Evolutionary conservation across 2,113 vertebrate species (phyloP), one percentile per base, ranked within the genome.

Genomic region (Puntigrus tetrazona): DNA sequence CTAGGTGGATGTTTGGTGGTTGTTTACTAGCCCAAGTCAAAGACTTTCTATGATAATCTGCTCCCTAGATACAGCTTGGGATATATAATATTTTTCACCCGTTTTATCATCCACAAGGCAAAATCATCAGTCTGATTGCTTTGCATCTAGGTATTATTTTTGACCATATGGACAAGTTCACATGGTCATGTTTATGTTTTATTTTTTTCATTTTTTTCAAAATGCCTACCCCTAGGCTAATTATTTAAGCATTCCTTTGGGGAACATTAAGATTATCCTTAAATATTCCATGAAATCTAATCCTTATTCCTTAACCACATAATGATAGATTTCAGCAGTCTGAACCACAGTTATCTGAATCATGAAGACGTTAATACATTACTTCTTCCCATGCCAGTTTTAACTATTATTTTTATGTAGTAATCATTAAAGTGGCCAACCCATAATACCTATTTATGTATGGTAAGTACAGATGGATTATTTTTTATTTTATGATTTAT

Each of bases 231-330:
- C 16, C n/a, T n/a, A n/a, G n/a, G n/a, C 14, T 47, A 50, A 50
- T 75, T 50, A 50, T 50, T 50, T 14, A 20, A 29, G 50, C 36
- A n/a, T 63, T 0, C n/a, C 18, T 65, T 80, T 43, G 25, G 55
- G 50, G 73, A 67, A 67, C 27, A 70, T 57, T 6, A 41, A 27
- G 52, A 72, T 73, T 86, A 69, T 52, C 9, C 52, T 36, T 72
- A 72, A 83, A 88, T 85, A 83, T 73, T 74, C 72, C 25, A 27
- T 43, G 82, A 36, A 85, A 67, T 81, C 41, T 89, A 86, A 89
- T 74, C 86, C 14, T 78, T 16, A 61, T 16, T 36, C 22, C 45
- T 18, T 18, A 25, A 50, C 61, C 69, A 36, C 31, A 31, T 65
- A n/a, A 36, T 36, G 20, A 34, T 22, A 57, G 10, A 5, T 65